Conservation (phyloP, 2,113 vertebrate species). For the Neodon shergylaensis region DNA sequence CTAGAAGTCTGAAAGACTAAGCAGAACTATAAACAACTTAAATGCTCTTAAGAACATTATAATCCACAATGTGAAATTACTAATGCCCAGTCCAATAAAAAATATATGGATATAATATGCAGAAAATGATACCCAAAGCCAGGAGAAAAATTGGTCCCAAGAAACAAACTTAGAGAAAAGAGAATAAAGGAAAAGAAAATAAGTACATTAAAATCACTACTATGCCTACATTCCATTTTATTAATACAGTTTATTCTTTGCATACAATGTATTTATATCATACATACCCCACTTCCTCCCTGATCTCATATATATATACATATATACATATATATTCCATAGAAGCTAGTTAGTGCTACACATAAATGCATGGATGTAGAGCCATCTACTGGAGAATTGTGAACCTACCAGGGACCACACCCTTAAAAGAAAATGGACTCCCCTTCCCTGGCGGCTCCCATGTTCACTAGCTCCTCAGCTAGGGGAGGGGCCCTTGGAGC, state of each 20-base stretch:
- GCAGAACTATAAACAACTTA: not conserved
- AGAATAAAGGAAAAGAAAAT: not conserved
- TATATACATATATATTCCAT: not conserved
- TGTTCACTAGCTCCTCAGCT: not conserved
- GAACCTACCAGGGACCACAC: not conserved
- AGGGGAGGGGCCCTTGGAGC: not conserved
- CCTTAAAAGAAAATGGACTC: not conserved
- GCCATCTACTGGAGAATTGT: not conserved
- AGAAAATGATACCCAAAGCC: not conserved
- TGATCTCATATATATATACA: not conserved
- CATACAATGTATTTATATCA: not conserved
- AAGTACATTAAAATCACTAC: not conserved
- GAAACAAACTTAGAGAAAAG: not conserved
- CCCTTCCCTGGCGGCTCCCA: too few species aligned
- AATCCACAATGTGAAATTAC: not conserved
- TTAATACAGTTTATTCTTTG: not conserved
- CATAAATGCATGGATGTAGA: not conserved
- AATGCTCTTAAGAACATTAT: not conserved
- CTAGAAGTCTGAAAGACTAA: not conserved
- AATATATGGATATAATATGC: not conserved
- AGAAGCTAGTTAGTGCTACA: not conserved
- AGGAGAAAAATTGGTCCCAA: not conserved
- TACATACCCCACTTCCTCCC: not conserved
- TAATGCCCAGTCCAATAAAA: not conserved
- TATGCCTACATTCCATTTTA: not conserved